Base-by-base conservation (phyloP, 2,113 vertebrate species). In the Haplotaxodon microlepis region DNA sequence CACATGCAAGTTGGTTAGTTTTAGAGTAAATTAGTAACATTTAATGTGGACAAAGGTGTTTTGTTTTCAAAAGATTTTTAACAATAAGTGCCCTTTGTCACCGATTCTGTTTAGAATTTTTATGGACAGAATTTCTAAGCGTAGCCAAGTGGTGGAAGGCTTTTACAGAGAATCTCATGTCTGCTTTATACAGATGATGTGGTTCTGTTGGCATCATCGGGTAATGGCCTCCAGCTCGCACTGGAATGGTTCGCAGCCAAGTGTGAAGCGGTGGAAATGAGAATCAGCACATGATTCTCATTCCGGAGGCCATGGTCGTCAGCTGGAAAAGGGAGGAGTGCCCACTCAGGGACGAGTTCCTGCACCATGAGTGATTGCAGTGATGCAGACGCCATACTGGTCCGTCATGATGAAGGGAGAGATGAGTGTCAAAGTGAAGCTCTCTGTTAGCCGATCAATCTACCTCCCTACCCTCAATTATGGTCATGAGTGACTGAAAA, bases 221-320 rank as follows among this genome's bases (percentile, higher is more conserved):
- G 0, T 59, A 31, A 59, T 31, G 56, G 14, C 27, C 27, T 31
- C 56, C 56, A 59, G 56, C 56, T 59, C 2, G 27, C 56, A 31
- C 8, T 59, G 27, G 14, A 61, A 61, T 0, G 27, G 57, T 61
- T 61, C 2, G 0, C 5, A 61, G 57, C 8, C 27, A 31, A 59
- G 27, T 61, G 5, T 61, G 57, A 61, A 61, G 14, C 14, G 0
- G 57, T 61, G 57, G 29, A 17, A 61, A 61, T 61, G 57, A 61
- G 57, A 61, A 0, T 31, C 16, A 61, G 14, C 57, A 61, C 57
- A 31, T 9, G 56, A 6, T 2, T 59, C 56, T 59, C 56, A 59
- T 59, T 59, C 0, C 1, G 1, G 56, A 59, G 5, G 27, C 56
- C 3, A 1, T 31, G 57, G 14, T 31, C 0, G 2, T 31, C 14